Evolutionary conservation across 2,888 invertebrate species (phyloP).

Genomic region (Branchinecta sandiegonensis): DNA sequence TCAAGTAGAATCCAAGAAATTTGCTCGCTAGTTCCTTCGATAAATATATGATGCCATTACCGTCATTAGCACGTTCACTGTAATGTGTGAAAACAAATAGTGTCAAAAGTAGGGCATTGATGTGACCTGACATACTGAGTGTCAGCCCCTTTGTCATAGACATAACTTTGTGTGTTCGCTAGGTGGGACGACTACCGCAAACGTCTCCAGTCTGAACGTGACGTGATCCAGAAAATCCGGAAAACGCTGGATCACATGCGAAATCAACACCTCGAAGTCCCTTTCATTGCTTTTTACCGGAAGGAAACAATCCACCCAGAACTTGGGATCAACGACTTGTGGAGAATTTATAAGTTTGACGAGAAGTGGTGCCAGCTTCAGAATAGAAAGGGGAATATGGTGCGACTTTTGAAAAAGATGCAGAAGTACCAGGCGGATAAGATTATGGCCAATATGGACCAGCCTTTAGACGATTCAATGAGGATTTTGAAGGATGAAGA

Average conservation of each 20-base stretch:
- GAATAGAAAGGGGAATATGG: conserved; percentile 63
- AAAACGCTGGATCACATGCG: conserved; percentile 91
- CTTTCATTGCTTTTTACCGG: conserved; percentile 95
- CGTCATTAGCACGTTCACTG: too few species aligned
- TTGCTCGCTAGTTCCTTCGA: too few species aligned
- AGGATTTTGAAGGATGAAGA: conserved; percentile 71
- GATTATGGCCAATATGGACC: conserved; percentile 64
- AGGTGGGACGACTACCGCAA: conserved; percentile 18
- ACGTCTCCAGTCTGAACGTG: conserved; percentile 34
- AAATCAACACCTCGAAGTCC: conserved; percentile 87
- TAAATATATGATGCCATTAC: too few species aligned
- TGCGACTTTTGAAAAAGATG: conserved; percentile 77
- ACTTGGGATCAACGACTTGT: conserved; percentile 81
- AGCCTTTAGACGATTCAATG: conserved; percentile 65
- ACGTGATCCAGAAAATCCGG: conserved; percentile 64
- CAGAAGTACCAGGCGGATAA: conserved; percentile 71
- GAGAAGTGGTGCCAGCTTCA: conserved; percentile 87
- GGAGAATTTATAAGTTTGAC: conserved; percentile 94
- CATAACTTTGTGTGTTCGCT: conserved; percentile 20
- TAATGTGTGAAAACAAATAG: too few species aligned
- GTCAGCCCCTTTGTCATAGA: too few species aligned
- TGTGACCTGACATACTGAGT: too few species aligned
- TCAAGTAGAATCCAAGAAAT: too few species aligned
- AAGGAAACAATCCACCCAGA: conserved; percentile 95
- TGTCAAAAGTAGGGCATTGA: too few species aligned